Conservation (phyloP, 53 echinoderm and acorn worm genomes). For the Arbacia lixula region DNA sequence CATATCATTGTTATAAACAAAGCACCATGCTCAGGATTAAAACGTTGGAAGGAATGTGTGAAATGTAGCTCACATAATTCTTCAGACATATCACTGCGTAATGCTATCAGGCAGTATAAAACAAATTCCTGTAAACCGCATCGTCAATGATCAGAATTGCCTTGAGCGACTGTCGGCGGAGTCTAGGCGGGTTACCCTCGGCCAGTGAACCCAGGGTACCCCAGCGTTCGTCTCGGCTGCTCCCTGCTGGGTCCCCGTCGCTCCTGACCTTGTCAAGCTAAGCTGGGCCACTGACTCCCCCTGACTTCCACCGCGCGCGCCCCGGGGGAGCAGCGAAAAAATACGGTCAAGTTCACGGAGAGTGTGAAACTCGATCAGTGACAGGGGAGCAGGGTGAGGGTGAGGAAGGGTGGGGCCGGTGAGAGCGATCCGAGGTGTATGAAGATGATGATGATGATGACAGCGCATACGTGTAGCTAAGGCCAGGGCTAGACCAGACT, state of each 20-base stretch:
- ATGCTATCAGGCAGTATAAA: no score
- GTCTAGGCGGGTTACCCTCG: constrained; percentile 12
- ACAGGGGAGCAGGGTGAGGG: background rate
- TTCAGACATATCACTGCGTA: no score
- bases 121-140: no score
- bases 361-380: constrained; percentile 47
- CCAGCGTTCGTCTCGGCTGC: constrained; percentile 26
- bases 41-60: no score
- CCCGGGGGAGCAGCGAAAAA: constrained; percentile 40
- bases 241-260: constrained; percentile 37
- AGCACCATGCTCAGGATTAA: no score
- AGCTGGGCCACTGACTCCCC: constrained; percentile 53
- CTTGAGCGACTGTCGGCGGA: constrained; percentile 1
- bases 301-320: constrained; percentile 30
- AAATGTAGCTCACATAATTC: no score
- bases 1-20: no score
- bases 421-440: constrained; percentile 22
- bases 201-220: constrained; percentile 30
- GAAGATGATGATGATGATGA: no score
- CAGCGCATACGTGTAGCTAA: no score
- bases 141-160: no score
- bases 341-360: constrained; percentile 57
- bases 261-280: constrained; percentile 49
- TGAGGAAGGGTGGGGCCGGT: no score
- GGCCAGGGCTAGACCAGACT: no score